Evolutionary conservation across 2,113 vertebrate genomes (phyloP).

Genomic region (Macrotus californicus): DNA sequence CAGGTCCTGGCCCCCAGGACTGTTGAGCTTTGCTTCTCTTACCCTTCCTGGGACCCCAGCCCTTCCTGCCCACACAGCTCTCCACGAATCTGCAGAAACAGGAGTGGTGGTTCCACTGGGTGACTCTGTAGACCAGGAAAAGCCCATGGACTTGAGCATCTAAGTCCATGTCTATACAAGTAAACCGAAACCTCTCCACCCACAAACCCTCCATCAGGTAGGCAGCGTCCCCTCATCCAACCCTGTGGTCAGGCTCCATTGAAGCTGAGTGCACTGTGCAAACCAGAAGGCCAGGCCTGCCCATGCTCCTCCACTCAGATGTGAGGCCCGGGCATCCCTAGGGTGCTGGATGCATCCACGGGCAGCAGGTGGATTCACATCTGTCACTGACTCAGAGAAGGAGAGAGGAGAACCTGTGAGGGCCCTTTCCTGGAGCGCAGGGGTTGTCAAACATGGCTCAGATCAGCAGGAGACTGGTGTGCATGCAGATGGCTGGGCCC

Average conservation of each 20-base stretch:
- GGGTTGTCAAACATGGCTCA: no score
- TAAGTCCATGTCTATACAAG: background rate
- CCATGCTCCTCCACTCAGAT: background rate
- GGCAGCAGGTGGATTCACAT: background rate
- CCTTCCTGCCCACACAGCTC: no score
- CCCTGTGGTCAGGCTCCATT: background rate
- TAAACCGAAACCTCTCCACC: background rate
- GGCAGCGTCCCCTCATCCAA: background rate
- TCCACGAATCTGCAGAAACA: background rate
- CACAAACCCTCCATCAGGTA: background rate
- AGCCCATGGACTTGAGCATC: background rate
- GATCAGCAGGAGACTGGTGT: background rate
- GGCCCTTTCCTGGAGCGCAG: fast-evolving
- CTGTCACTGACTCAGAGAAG: background rate
- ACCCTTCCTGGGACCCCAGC: background rate
- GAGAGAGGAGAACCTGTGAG: background rate
- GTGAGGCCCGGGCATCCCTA: background rate
- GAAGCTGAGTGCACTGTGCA: background rate
- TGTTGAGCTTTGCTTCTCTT: background rate
- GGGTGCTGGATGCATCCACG: background rate
- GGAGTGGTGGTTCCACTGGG: background rate
- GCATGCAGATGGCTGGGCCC: background rate
- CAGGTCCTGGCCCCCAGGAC: fast-evolving
- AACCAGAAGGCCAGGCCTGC: background rate
- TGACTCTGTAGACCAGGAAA: background rate